Evolutionary conservation across 2,888 invertebrate genomes (phyloP).

Genomic region (Amphipyra tragopoginis): DNA sequence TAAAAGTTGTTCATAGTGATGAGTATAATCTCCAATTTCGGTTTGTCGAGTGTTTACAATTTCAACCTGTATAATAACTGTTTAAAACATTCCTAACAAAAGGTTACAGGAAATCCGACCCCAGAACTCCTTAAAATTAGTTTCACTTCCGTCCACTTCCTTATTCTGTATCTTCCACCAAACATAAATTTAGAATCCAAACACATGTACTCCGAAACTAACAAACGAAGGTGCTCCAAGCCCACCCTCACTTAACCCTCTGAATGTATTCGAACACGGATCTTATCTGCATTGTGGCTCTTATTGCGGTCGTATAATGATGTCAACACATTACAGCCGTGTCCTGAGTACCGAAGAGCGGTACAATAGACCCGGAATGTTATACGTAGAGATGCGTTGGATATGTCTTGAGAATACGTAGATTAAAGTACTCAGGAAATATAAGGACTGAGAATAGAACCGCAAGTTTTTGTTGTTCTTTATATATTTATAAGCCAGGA

Average conservation of each 20-base stretch:
- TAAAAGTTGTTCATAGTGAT: no score
- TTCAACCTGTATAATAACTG: no score
- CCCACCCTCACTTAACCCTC: slow-evolving; percentile 66
- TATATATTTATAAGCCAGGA: no score
- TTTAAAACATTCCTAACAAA: no score
- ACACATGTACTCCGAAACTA: slow-evolving; percentile 49
- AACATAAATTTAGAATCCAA: slow-evolving; percentile 43
- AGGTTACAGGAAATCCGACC: no score
- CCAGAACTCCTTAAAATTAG: slow-evolving; percentile 1
- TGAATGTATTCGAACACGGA: slow-evolving; percentile 70
- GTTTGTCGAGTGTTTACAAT: no score
- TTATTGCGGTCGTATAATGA: slow-evolving; percentile 81
- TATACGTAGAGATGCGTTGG: slow-evolving; percentile 36
- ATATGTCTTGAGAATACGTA: slow-evolving; percentile 15
- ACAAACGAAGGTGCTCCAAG: slow-evolving; percentile 60
- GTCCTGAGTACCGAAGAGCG: slow-evolving; percentile 54
- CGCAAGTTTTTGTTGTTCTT: no score
- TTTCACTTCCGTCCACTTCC: background rate
- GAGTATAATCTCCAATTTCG: no score
- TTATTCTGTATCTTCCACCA: slow-evolving; percentile 14
- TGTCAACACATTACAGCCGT: slow-evolving; percentile 79
- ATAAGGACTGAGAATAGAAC: no score
- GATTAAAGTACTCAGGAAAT: slow-evolving; percentile 4
- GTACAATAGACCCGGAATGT: slow-evolving; percentile 60
- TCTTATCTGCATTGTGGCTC: slow-evolving; percentile 82